A percentile compares a stretch with the other conserved stretches of the same genome.
These are phyloP conservation scores for Coendou prehensilis DNA, from an alignment of 2,797 vertebrate species.

Conservation along the genomic window DNA sequence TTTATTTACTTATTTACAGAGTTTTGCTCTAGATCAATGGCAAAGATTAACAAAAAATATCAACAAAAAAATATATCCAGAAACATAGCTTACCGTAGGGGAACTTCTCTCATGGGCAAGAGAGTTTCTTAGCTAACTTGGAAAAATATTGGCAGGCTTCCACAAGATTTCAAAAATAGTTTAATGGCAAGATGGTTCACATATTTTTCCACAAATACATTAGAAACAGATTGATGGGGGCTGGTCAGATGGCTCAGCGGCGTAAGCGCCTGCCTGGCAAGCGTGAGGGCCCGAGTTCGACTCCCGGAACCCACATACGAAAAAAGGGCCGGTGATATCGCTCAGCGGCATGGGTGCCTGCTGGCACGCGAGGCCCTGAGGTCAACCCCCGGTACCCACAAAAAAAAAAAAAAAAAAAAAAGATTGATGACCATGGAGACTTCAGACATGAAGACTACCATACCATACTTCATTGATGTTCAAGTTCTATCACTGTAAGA, in stretches of 20 bases:
- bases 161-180: slow-evolving; percentile 71
- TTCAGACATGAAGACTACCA: background rate
- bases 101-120: background rate
- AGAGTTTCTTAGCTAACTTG: slow-evolving; percentile 33
- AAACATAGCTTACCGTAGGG: background rate
- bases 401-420: too few species aligned
- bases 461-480: background rate
- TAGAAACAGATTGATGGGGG: slow-evolving; percentile 65
- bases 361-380: too few species aligned
- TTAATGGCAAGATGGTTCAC: slow-evolving; percentile 72
- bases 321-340: too few species aligned
- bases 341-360: too few species aligned
- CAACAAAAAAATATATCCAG: slow-evolving; percentile 20
- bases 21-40: slow-evolving; percentile 36
- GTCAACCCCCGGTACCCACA: too few species aligned
- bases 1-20: background rate
- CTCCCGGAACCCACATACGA: too few species aligned
- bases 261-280: too few species aligned
- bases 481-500: background rate
- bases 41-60: slow-evolving; percentile 32
- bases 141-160: slow-evolving; percentile 63
- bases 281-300: too few species aligned
- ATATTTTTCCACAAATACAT: slow-evolving; percentile 70
- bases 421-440: slow-evolving; percentile 56
- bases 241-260: too few species aligned